These are phyloP conservation scores for Aspidapion aeneum DNA, from an alignment of 2,888 invertebrate genomes.

Conservation along the genomic window DNA sequence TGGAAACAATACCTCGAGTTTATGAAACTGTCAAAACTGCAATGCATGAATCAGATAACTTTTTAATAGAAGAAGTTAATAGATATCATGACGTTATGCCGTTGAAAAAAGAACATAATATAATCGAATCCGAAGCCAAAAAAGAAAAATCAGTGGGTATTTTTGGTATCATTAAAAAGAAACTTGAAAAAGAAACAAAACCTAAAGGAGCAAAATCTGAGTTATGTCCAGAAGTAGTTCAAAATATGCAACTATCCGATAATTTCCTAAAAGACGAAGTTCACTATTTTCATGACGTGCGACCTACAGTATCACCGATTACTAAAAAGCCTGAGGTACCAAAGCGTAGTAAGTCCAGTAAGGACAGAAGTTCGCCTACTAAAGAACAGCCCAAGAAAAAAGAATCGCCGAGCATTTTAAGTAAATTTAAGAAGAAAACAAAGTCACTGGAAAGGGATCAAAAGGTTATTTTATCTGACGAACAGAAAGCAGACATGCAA, in stretches of 20 bases:
- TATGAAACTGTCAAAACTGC: conserved; percentile 31
- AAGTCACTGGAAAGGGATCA: neutral
- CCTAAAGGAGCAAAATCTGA: neutral
- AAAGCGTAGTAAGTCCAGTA: neutral
- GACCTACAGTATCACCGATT: conserved; percentile 15
- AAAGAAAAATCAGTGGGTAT: conserved; percentile 4
- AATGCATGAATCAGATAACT: conserved; percentile 35
- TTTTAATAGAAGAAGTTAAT: conserved; percentile 33
- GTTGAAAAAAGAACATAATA: neutral
- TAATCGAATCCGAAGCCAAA: neutral
- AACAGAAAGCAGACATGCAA: conserved; percentile 14
- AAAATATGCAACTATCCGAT: conserved; percentile 9
- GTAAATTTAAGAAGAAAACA: neutral
- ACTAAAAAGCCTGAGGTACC: neutral
- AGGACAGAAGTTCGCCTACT: neutral
- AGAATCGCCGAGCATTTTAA: conserved; percentile 3
- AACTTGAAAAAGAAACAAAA: neutral
- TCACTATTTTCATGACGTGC: conserved; percentile 29
- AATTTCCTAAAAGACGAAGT: conserved; percentile 30
- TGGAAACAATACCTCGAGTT: conserved; percentile 20
- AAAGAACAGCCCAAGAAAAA: neutral
- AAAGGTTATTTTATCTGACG: conserved; percentile 17
- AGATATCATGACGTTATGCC: conserved; percentile 30
- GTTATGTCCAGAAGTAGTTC: conserved; percentile 6
- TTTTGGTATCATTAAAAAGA: conserved; percentile 9